Evolutionary conservation across 2,888 invertebrate species (phyloP), one percentile per base, ranked within the genome.

Genomic region (Chloroclystis v-ata): DNA sequence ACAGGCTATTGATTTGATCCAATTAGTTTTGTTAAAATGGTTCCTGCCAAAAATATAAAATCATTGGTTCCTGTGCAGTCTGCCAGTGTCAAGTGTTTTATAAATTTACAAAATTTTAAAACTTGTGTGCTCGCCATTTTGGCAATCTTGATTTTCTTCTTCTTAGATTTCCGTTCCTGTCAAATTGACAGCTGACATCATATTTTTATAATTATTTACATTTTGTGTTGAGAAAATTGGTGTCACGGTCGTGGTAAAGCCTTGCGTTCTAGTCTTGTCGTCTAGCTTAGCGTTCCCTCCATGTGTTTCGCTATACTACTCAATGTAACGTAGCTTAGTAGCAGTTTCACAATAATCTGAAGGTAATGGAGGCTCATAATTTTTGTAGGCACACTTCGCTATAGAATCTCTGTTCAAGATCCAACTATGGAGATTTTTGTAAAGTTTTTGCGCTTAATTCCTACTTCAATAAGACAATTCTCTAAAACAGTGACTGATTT

Each of bases 401-500:
- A 37, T 30, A 42, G 33, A 50, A 41, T 42, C 44, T 50, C 30
- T 14, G 42, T 35, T 28, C 39, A 30, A 26, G 16, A 32, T 29
- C 32, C 25, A 11, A 42, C 7, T 40, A 85, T 85, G 85, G 85
- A 82, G 62, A 57, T 83, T 51, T 62, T 78, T 59, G 57, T 78
- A 44, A 82, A 78, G 73, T 56, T 78, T 61, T 56, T 73, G 54
- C 65, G 69, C 49, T 63, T 70, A 42, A 74, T 66, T 53, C 83
- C 86, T 30, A 62, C 61, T 47, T 73, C 81, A 9, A 58, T 82
- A 40, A 61, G 70, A 52, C 78, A 77, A 51, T 62, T 86, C 69
- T 69, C 79, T 62, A 80, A 82, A 73, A 57, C 79, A 55, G 61
- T 80, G 69, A 74, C 75, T 65, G 75, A 82, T 68, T 45, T 73